Evolutionary conservation across 2,888 invertebrate genomes (phyloP).

Genomic region (Pasiphila rectangulata): DNA sequence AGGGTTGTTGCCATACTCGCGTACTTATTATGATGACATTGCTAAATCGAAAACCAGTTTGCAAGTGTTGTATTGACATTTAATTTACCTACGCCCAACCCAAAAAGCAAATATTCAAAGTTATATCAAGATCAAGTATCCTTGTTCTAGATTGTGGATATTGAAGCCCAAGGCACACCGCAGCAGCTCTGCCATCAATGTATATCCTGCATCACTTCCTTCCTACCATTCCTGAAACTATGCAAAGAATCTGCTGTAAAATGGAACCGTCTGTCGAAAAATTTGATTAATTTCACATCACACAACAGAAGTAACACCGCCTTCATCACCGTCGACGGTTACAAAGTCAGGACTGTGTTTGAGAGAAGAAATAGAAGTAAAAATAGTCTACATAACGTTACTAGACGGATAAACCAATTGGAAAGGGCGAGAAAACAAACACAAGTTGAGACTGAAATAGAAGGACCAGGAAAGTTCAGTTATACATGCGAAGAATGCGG

Average conservation of each 20-base stretch:
- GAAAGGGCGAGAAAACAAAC: not conserved
- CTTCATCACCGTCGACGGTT: slow-evolving; percentile 38
- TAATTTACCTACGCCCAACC: too few relatives aligned
- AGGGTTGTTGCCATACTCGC: too few relatives aligned
- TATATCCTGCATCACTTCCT: slow-evolving; percentile 30
- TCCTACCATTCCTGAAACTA: slow-evolving; percentile 44
- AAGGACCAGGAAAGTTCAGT: not conserved
- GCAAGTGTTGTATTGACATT: too few relatives aligned
- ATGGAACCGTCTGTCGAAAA: slow-evolving; percentile 44
- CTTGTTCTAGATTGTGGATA: slow-evolving; percentile 59
- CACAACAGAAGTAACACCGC: slow-evolving; percentile 38
- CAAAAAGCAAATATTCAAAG: too few relatives aligned
- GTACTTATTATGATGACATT: too few relatives aligned
- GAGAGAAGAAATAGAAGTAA: slow-evolving; percentile 25
- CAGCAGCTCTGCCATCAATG: slow-evolving; percentile 46
- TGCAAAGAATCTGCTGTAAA: slow-evolving; percentile 44
- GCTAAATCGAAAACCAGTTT: too few relatives aligned
- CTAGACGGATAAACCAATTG: slow-evolving; percentile 8
- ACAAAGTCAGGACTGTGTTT: slow-evolving; percentile 27
- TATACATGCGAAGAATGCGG: slow-evolving; percentile 45
- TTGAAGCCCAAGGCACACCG: slow-evolving; percentile 41
- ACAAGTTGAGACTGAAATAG: not conserved
- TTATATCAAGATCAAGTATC: slow-evolving; percentile 13
- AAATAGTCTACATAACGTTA: slow-evolving; percentile 31
- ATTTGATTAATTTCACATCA: slow-evolving; percentile 27